These are phyloP conservation scores for Corythornis madagascariensis DNA, from an alignment of 2,113 vertebrate species.

Conservation along the genomic window DNA sequence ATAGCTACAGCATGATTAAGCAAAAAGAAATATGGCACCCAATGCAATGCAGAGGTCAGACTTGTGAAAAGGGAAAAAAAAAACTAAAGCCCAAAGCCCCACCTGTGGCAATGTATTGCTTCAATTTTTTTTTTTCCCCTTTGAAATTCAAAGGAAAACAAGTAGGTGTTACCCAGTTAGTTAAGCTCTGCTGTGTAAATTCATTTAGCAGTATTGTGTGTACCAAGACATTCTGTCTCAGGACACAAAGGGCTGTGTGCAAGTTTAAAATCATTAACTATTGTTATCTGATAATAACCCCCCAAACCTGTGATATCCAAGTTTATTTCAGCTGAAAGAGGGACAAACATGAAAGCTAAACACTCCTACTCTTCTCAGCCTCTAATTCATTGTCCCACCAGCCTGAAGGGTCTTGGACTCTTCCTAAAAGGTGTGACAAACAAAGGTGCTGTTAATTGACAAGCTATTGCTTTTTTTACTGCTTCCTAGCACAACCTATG, in stretches of 20 bases:
- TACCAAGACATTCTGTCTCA: background rate
- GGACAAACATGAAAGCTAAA: conserved; percentile 8
- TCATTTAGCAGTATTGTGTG: background rate
- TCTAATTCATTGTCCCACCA: background rate
- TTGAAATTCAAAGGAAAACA: background rate
- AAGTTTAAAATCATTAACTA: conserved; percentile 44
- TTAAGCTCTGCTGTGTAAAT: background rate
- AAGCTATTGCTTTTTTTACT: conserved; percentile 67
- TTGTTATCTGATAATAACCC: background rate
- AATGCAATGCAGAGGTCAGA: background rate
- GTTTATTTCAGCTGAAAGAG: conserved; percentile 26
- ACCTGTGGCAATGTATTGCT: background rate
- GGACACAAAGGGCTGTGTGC: background rate
- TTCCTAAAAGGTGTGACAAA: conserved; percentile 58
- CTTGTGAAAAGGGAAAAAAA: background rate
- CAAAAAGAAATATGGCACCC: background rate
- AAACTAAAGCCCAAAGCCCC: background rate
- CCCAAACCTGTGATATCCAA: background rate
- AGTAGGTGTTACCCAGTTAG: background rate
- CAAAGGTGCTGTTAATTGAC: conserved; percentile 56
- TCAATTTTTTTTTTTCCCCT: background rate
- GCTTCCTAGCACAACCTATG: conserved; percentile 50
- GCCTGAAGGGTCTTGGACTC: conserved; percentile 18
- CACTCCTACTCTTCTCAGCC: background rate
- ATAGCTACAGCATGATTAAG: background rate